These are phyloP conservation scores for Matsumurasca onukii DNA, from an alignment of 1,140 invertebrate genomes.

Conservation along the genomic window DNA sequence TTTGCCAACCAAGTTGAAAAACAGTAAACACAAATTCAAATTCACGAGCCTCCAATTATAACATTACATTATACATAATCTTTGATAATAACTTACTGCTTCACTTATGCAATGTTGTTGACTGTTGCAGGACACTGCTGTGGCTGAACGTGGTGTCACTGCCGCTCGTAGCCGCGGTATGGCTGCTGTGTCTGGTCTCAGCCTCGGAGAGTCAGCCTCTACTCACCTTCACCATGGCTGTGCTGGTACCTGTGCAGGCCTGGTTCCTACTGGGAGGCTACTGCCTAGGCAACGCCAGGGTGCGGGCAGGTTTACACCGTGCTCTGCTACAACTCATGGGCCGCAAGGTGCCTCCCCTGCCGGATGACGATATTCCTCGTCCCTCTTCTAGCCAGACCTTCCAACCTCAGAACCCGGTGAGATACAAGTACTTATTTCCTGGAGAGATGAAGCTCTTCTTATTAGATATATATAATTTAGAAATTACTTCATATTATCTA, in stretches of 20 bases:
- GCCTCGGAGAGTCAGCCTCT: slow-evolving; percentile 73
- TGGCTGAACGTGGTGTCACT: slow-evolving; percentile 80
- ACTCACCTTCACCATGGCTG: slow-evolving; percentile 70
- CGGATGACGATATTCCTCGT: slow-evolving; percentile 50
- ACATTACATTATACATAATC: too few relatives aligned
- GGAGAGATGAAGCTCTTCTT: too few relatives aligned
- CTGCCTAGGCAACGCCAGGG: slow-evolving; percentile 77
- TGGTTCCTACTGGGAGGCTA: slow-evolving; percentile 80
- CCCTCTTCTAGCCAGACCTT: slow-evolving; percentile 18
- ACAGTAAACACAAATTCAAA: too few relatives aligned
- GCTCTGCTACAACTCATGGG: slow-evolving; percentile 72
- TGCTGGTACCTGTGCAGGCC: slow-evolving; percentile 69
- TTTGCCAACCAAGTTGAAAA: too few relatives aligned
- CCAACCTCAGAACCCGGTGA: slow-evolving; percentile 11
- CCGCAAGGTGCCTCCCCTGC: slow-evolving; percentile 78
- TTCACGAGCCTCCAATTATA: too few relatives aligned
- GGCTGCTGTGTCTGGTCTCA: slow-evolving; percentile 78
- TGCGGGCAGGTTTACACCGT: slow-evolving; percentile 65
- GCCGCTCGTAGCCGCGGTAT: slow-evolving; percentile 73
- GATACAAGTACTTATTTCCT: too few relatives aligned
- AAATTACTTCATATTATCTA: too few relatives aligned
- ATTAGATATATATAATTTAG: too few relatives aligned
- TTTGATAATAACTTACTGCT: too few relatives aligned
- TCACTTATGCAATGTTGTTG: too few relatives aligned
- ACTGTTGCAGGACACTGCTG: slow-evolving; percentile 67